Conservation (phyloP, 1,140 invertebrate genomes). For the Pygmarrhopalites habei region DNA sequence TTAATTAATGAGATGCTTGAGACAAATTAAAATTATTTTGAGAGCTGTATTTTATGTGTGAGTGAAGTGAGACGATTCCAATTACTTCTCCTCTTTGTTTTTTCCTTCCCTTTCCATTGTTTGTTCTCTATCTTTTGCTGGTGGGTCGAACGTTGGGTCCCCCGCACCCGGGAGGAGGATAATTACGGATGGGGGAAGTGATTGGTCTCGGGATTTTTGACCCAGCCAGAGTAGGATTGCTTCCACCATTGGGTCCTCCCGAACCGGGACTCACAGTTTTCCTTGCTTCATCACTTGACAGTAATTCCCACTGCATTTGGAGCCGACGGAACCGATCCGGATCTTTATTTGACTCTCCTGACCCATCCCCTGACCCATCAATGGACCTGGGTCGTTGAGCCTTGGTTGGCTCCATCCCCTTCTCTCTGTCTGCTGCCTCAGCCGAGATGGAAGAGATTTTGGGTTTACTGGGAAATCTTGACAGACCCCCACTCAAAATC, state of each 20-base stretch:
- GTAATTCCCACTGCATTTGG: conserved; percentile 79
- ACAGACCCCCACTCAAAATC: background rate
- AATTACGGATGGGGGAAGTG: conserved; percentile 48
- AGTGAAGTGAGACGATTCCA: too few species aligned
- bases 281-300: conserved; percentile 43
- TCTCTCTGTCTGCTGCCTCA: conserved; percentile 20
- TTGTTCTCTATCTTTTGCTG: background rate
- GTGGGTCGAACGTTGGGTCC: conserved; percentile 3
- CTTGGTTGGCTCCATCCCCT: conserved; percentile 27
- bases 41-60: too few species aligned
- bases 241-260: conserved; percentile 12
- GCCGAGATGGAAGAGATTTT: conserved; percentile 21
- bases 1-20: too few species aligned
- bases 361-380: background rate
- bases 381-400: conserved; percentile 21
- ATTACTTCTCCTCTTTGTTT: too few species aligned
- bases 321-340: conserved; percentile 57
- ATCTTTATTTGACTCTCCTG: conserved; percentile 22
- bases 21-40: too few species aligned
- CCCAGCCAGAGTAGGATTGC: conserved; percentile 45
- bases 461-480: conserved; percentile 24
- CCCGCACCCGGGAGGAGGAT: background rate
- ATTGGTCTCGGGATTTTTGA: conserved; percentile 65
- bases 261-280: conserved; percentile 43
- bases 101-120: too few species aligned